Percentiles rank a stretch among this genome's conserved stretches.
phyloP scores from a whole-genome alignment of 1,140 invertebrate genomes.

The Nasonia longicornis region DNA sequence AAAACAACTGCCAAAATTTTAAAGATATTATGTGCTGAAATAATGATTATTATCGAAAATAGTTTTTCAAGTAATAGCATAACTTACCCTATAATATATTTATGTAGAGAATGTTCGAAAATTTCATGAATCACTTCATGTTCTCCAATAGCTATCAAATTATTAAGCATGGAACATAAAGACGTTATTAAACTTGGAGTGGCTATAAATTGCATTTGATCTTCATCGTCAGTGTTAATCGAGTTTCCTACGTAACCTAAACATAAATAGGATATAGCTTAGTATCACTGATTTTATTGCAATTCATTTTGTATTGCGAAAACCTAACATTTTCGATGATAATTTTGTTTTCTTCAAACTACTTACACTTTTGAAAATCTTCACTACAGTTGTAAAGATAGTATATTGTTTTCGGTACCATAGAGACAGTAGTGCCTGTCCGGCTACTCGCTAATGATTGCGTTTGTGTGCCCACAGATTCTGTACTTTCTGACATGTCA shows the following conservation, averaged over 20 bases:
- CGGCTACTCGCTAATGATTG: constrained; percentile 48
- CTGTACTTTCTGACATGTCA: constrained; percentile 46
- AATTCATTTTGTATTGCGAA: not conserved
- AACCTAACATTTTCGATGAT: not conserved
- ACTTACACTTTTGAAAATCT: constrained; percentile 55
- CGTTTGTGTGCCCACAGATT: constrained; percentile 42
- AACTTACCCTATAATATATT: constrained; percentile 59
- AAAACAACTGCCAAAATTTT: constrained; percentile 59
- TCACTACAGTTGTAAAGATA: constrained; percentile 60
- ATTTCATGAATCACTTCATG: constrained; percentile 60
- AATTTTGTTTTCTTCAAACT: not conserved
- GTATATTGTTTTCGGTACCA: constrained; percentile 56
- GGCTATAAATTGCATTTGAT: constrained; percentile 55
- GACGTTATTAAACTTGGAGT: constrained; percentile 68
- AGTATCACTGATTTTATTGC: not conserved
- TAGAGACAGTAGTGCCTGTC: constrained; percentile 38
- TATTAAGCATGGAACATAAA: constrained; percentile 64
- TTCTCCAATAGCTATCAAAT: constrained; percentile 64
- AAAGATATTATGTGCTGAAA: not conserved
- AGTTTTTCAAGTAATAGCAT: not conserved
- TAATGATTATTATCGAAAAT: not conserved
- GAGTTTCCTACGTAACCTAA: constrained; percentile 53
- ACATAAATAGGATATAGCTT: constrained; percentile 14
- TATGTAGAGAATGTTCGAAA: constrained; percentile 62
- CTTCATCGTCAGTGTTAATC: constrained; percentile 51